phyloP scores from a whole-genome alignment of 2,888 invertebrate genomes.

The Sympetrum striolatum region DNA sequence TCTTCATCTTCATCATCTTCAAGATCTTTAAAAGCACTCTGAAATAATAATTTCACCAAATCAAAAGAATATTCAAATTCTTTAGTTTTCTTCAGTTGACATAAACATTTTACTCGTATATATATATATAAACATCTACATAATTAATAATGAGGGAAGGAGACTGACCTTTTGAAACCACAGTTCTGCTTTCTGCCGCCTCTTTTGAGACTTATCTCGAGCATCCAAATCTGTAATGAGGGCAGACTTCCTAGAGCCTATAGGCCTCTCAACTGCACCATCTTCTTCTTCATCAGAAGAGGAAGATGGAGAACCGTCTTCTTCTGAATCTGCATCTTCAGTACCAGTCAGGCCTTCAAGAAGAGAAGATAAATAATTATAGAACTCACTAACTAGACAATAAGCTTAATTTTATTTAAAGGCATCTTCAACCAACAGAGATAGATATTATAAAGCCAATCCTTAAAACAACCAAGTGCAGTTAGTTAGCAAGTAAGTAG shows the following conservation, averaged over 20 bases:
- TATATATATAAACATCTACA: too few species aligned
- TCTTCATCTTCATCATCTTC: slow-evolving; percentile 87
- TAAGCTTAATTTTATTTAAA: too few species aligned
- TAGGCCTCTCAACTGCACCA: slow-evolving; percentile 51
- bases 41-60: slow-evolving; percentile 44
- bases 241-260: slow-evolving; percentile 71
- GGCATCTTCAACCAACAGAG: too few species aligned
- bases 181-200: slow-evolving; percentile 78
- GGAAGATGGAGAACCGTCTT: slow-evolving; percentile 38
- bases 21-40: slow-evolving; percentile 79
- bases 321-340: slow-evolving; percentile 53
- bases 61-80: slow-evolving; percentile 39
- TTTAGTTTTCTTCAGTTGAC: too few species aligned
- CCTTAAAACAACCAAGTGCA: too few species aligned
- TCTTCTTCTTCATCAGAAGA: slow-evolving; percentile 50
- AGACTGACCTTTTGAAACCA: slow-evolving; percentile 78
- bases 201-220: slow-evolving; percentile 74
- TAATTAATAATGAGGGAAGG: too few species aligned
- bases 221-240: slow-evolving; percentile 81
- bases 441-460: too few species aligned
- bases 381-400: too few species aligned
- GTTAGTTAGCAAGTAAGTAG: too few species aligned
- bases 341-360: background rate
- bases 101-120: too few species aligned
- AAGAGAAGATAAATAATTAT: background rate